These are phyloP conservation scores for Dolichotis patagonum DNA, from an alignment of 2,113 vertebrate genomes.

Conservation along the genomic window DNA sequence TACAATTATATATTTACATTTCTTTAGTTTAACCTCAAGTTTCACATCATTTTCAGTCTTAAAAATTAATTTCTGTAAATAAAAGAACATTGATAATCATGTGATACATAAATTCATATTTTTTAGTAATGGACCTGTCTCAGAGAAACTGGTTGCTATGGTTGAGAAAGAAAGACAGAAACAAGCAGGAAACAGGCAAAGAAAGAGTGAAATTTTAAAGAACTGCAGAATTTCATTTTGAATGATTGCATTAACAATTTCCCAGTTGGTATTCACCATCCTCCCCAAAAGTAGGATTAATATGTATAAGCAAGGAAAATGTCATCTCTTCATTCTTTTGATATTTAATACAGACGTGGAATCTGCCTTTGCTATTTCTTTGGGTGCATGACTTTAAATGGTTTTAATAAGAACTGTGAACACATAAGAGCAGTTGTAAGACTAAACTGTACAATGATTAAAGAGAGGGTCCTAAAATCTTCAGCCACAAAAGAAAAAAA, in stretches of 20 bases:
- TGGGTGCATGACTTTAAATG: not conserved
- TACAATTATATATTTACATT: not conserved
- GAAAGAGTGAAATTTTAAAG: not conserved
- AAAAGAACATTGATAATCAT: not conserved
- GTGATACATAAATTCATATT: not conserved
- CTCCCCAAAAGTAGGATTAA: not conserved
- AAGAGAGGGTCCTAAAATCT: not conserved
- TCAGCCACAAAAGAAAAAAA: not conserved
- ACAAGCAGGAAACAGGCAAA: not conserved
- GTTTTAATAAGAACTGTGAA: not conserved
- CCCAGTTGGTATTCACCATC: not conserved
- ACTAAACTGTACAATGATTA: not conserved
- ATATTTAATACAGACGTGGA: not conserved
- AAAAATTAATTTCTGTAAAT: constrained; percentile 46
- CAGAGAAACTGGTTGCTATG: constrained; percentile 48
- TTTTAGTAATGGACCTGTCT: constrained; percentile 49
- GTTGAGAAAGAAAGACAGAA: not conserved
- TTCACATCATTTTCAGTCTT: constrained; percentile 36
- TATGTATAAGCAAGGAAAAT: not conserved
- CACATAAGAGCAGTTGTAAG: not conserved
- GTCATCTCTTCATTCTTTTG: constrained; percentile 12
- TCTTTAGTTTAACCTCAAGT: constrained; percentile 36
- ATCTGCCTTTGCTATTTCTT: not conserved
- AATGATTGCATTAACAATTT: not conserved
- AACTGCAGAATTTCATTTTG: not conserved